Conservation (phyloP, 2,888 invertebrate genomes). For the Ichneumon xanthorius region DNA sequence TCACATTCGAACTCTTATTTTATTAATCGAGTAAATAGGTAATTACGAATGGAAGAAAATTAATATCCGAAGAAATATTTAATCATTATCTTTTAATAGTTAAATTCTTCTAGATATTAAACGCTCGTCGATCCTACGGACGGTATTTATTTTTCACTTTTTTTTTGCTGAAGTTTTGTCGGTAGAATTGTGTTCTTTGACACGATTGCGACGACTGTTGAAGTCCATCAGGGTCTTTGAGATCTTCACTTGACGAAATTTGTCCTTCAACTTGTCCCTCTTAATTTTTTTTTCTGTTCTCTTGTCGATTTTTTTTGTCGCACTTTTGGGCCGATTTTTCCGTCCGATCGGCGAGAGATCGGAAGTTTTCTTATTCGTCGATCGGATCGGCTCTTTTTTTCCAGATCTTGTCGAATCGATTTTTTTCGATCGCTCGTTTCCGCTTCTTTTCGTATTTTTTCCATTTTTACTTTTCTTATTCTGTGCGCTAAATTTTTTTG, state of each 20-base stretch:
- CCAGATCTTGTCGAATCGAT: neutral
- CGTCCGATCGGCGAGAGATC: constrained; percentile 5
- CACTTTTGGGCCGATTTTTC: neutral
- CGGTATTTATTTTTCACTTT: neutral
- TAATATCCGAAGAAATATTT: neutral
- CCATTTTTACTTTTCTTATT: neutral
- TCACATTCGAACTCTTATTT: neutral
- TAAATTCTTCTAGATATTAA: neutral
- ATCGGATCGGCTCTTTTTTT: neutral
- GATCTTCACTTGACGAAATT: neutral
- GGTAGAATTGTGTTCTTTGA: constrained; percentile 4
- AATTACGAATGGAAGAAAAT: neutral
- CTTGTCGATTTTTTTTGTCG: neutral
- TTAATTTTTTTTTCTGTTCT: constrained; percentile 22
- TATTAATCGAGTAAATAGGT: neutral
- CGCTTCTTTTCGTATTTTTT: neutral
- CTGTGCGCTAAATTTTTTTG: constrained; percentile 9
- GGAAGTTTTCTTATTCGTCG: neutral
- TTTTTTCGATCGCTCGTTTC: neutral
- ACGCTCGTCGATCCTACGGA: neutral
- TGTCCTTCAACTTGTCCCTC: constrained; percentile 3
- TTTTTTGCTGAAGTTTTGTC: neutral
- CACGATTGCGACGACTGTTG: neutral
- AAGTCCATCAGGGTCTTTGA: neutral
- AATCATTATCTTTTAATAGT: neutral